These are phyloP conservation scores for Alexandromys fortis DNA, from an alignment of 2,113 vertebrate genomes.

Conservation along the genomic window DNA sequence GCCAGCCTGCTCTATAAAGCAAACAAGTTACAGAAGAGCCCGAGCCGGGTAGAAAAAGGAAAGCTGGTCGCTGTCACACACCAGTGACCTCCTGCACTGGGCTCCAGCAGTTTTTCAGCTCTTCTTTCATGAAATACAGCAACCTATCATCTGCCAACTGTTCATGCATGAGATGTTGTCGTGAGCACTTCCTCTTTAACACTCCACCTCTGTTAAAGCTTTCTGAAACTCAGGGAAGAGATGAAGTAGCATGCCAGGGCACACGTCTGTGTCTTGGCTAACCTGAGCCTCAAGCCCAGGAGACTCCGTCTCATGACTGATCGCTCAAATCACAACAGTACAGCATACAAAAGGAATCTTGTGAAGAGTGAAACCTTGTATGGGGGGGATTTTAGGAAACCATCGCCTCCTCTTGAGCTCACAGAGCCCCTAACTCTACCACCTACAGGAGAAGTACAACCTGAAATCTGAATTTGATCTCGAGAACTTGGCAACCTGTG, in stretches of 20 bases:
- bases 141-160: background rate
- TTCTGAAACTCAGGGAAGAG: background rate
- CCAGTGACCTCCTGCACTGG: background rate
- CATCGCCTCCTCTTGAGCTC: background rate
- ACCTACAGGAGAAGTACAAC: slow-evolving; percentile 56
- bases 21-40: background rate
- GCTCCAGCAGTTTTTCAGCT: background rate
- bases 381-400: background rate
- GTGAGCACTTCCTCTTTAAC: background rate
- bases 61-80: background rate
- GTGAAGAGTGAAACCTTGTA: background rate
- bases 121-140: slow-evolving; percentile 14
- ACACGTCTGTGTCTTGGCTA: background rate
- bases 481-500: background rate
- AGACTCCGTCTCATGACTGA: background rate
- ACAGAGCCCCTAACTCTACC: background rate
- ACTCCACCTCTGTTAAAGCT: background rate
- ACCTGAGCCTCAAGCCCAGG: background rate
- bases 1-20: too few species aligned
- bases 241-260: too few species aligned
- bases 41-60: background rate
- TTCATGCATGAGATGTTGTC: background rate
- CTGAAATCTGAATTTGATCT: slow-evolving; percentile 38
- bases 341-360: background rate
- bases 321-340: background rate